These are phyloP conservation scores for Microcebus tavaratra DNA, from an alignment of 2,113 vertebrate genomes.

Conservation along the genomic window DNA sequence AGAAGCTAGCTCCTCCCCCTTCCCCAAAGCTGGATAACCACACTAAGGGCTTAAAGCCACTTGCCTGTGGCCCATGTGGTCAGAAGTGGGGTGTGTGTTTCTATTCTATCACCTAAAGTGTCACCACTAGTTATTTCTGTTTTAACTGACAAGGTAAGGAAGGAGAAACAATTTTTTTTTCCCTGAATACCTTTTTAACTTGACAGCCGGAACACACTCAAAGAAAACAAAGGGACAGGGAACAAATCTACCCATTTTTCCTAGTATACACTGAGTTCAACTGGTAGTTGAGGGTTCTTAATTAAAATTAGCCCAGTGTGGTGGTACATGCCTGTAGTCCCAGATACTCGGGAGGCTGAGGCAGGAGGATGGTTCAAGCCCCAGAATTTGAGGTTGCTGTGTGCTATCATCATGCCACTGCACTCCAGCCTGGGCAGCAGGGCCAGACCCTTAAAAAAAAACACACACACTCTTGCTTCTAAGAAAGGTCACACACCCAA, in stretches of 20 bases:
- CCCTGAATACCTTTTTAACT: conserved; percentile 21
- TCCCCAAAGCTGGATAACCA: neutral
- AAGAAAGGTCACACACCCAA: neutral
- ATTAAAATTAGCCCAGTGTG: neutral
- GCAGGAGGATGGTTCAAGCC: too few relatives aligned
- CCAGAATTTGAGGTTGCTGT: too few relatives aligned
- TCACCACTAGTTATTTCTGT: conserved; percentile 54
- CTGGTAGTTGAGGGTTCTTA: conserved; percentile 23
- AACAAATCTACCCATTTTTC: conserved; percentile 54
- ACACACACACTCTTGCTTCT: neutral
- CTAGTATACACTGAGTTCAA: conserved; percentile 24
- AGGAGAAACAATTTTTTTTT: neutral
- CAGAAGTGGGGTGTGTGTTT: conserved; percentile 46
- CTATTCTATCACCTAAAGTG: conserved; percentile 30
- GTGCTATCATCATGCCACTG: too few relatives aligned
- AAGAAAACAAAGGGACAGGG: neutral
- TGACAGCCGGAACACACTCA: conserved; percentile 19
- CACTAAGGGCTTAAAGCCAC: conserved; percentile 25
- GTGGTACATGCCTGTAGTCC: too few relatives aligned
- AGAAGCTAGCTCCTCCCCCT: neutral
- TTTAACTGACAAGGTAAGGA: conserved; percentile 56
- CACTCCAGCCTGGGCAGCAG: too few relatives aligned
- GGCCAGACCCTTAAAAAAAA: too few relatives aligned
- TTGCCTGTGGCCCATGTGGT: conserved; percentile 34
- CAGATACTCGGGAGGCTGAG: too few relatives aligned